Conservation (phyloP, 2,797 vertebrate species). For the Chelmon rostratus region DNA sequence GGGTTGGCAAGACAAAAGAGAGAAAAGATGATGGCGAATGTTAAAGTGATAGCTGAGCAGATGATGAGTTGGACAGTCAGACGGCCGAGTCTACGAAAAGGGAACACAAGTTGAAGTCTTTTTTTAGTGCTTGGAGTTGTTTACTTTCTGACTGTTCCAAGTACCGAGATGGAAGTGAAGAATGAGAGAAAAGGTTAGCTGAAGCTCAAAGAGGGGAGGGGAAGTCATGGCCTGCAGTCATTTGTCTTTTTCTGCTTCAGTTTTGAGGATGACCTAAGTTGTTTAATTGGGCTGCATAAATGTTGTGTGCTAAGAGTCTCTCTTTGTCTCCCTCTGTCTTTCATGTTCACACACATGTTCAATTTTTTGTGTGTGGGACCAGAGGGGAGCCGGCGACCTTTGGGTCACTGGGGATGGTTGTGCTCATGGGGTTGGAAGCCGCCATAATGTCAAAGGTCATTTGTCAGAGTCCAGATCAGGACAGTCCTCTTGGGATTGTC, state of each 20-base stretch:
- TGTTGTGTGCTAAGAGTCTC: neutral
- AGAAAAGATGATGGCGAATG: constrained; percentile 1
- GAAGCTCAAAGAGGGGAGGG: neutral
- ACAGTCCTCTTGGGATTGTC: constrained; percentile 46
- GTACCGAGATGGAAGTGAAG: constrained; percentile 59
- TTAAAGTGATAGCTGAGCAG: constrained; percentile 17
- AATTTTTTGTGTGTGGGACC: constrained; percentile 58
- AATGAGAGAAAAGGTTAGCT: constrained; percentile 47
- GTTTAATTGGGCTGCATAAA: constrained; percentile 7
- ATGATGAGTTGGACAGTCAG: constrained; percentile 34
- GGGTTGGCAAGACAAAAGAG: constrained; percentile 23
- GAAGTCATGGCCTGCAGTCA: neutral
- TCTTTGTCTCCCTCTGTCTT: neutral
- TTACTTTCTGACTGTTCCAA: constrained; percentile 60
- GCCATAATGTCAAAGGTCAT: constrained; percentile 67
- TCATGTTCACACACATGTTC: constrained; percentile 31
- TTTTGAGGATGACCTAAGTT: neutral
- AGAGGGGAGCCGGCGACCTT: constrained; percentile 45
- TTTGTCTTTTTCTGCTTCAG: neutral
- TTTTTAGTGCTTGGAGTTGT: constrained; percentile 58
- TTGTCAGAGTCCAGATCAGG: constrained; percentile 68
- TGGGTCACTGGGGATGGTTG: constrained; percentile 60
- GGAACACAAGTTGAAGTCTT: constrained; percentile 46
- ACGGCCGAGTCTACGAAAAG: constrained; percentile 32
- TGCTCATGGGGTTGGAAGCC: constrained; percentile 69